These are phyloP conservation scores for Synanthedon formicaeformis DNA, from an alignment of 2,888 invertebrate genomes.

Conservation along the genomic window DNA sequence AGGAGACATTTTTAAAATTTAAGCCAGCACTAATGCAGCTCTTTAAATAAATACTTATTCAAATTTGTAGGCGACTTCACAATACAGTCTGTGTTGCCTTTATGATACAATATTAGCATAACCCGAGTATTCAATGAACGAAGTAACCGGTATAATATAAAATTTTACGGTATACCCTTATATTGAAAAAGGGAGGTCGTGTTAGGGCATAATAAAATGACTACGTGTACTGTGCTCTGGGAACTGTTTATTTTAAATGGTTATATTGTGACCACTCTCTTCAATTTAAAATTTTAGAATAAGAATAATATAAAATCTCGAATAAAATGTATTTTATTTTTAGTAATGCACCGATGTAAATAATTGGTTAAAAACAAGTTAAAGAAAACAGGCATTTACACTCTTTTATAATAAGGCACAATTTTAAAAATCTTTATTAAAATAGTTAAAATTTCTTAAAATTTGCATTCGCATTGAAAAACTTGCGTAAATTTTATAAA, in stretches of 20 bases:
- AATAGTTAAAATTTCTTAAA: neutral
- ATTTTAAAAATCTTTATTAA: too few species aligned
- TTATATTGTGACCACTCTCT: conserved; percentile 16
- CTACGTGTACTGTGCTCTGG: conserved; percentile 35
- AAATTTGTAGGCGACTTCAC: conserved; percentile 60
- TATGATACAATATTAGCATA: conserved; percentile 61
- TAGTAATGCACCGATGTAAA: too few species aligned
- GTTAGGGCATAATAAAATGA: conserved; percentile 48
- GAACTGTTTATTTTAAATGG: conserved; percentile 38
- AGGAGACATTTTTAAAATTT: conserved; percentile 70
- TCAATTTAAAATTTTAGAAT: neutral
- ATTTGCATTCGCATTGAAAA: conserved; percentile 5
- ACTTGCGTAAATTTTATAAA: conserved; percentile 47
- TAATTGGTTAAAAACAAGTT: too few species aligned
- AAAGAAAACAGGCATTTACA: too few species aligned
- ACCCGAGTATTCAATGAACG: conserved; percentile 58
- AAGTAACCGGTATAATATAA: conserved; percentile 59
- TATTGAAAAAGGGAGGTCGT: conserved; percentile 52
- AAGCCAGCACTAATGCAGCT: conserved; percentile 63
- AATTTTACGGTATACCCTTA: conserved; percentile 61
- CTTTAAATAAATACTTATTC: conserved; percentile 66
- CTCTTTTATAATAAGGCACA: too few species aligned
- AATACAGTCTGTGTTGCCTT: conserved; percentile 42
- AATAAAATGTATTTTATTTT: too few species aligned
- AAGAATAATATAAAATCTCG: too few species aligned